Evolutionary conservation across 2,113 vertebrate species (phyloP).

Genomic region (Brachypteracias leptosomus): DNA sequence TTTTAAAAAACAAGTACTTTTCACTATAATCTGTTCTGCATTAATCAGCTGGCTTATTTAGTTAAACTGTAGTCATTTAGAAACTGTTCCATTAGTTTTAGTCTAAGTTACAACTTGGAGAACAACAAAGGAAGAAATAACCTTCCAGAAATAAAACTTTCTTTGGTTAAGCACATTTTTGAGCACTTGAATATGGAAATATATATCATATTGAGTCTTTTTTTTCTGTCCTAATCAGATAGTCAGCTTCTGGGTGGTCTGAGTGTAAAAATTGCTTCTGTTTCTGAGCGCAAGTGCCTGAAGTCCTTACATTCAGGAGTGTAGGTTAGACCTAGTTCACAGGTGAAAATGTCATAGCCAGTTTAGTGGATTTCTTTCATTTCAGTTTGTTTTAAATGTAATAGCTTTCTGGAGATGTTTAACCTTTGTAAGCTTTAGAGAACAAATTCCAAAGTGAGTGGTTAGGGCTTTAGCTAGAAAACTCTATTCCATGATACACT

Average conservation of each 20-base stretch:
- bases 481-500: neutral
- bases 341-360: neutral
- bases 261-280: neutral
- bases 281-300: neutral
- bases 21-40: neutral
- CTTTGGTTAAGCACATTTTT: neutral
- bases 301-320: neutral
- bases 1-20: neutral
- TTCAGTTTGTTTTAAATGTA: neutral
- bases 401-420: neutral
- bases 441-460: neutral
- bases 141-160: neutral
- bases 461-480: neutral
- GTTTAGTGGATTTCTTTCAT: neutral
- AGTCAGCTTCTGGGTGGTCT: neutral
- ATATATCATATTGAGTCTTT: neutral
- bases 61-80: neutral
- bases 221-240: neutral
- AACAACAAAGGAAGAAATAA: neutral
- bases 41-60: neutral
- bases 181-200: neutral
- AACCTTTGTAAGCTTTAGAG: neutral
- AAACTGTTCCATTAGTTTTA: neutral
- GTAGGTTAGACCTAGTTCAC: neutral
- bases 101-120: neutral